Base-by-base conservation (phyloP, 1,140 invertebrate genomes). In the Neodiprion virginianus region DNA sequence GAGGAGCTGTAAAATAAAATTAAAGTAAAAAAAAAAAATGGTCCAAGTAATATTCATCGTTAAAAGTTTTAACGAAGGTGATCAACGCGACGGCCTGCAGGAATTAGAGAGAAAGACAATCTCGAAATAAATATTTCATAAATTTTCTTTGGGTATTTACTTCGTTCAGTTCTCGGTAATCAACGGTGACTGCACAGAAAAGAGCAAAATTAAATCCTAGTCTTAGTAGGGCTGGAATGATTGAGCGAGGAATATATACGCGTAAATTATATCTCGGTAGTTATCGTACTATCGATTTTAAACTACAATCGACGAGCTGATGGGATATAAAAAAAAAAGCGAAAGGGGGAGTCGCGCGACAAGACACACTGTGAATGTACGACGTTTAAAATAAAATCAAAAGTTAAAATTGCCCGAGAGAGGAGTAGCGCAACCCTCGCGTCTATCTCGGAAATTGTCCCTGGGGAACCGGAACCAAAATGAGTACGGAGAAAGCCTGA, bases 401-500 rank as follows among this genome's bases (percentile, higher is more conserved):
- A 61, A 61, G 53, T 61, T 61, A 61, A 61, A 61, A 61, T 61
- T 61, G 53, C 53, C 53, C 11, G 53, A 61, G 53, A 61, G 53
- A 14, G 53, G 53, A 14, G n/a, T 61, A 17, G 53, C 53, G n/a
- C 53, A 61, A 61, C 53, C 53, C 53, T 61, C 53, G 53, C 53
- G n/a, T 61, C 53, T 61, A 61, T 61, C 53, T 61, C 53, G 53
- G 53, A 61, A 61, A 61, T 61, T 61, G 53, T 61, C 53, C 53
- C 53, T 61, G 11, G 53, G 53, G 53, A 61, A 61, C 53, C 53
- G 53, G 53, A 61, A 61, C 53, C 53, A 61, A 61, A 61, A 61
- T 61, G 53, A 61, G 53, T 61, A 61, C 53, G 53, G 53, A 61
- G 53, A 61, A 61, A 17, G 28, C 53, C 53, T 61, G 11, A 61